Base-by-base conservation (phyloP, 92 coral and sea anemone species). In the Pocillopora grandis region DNA sequence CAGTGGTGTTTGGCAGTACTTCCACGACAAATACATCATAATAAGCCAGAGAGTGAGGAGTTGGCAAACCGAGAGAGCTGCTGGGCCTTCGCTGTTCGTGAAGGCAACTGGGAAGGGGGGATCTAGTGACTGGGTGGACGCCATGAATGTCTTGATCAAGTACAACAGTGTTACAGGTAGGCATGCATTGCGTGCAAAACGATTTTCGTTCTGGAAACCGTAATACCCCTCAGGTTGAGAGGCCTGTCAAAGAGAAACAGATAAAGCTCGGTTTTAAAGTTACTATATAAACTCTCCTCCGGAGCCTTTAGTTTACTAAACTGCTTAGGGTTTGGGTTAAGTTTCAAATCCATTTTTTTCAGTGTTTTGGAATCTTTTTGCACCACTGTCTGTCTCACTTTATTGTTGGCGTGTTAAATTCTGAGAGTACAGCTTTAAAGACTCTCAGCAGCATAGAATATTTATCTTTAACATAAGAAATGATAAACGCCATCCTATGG, bases 101-200 rank as follows among this genome's bases (percentile, higher is more conserved):
- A 89, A 89, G 55, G 98, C 84, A 20, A 71, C 23, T 56, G 55
- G 80, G 31, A 33, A 18, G 17, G 76, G 31, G 36, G 74, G 85
- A 3, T 57, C 84, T 13, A 60, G 17, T 2, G 62, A 78, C 9
- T 69, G 71, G 59, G 70, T 79, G 15, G 85, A 91, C 76, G 76
- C 89, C 55, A 86, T 42, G 10, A 81, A 91, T 14, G 98, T 98
- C 20, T 81, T 76, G 19, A 73, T 97, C 21, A 86, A 92, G 48
- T 95, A 91, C 64, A 97, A 94, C 66, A 87, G 95, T 33, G 92
- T 61, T 52, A 92, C 98, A 60, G 99, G 99, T 92, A 42, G 68
- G 92, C 7, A 5, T 9, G 21, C n/a, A 42, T 5, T 13, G 2
- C 10, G 19, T 60, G 13, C 37, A 23, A 21, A 66, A 8, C 3